Conservation (phyloP, 2,113 vertebrate genomes). For the Nesogale talazaci region DNA sequence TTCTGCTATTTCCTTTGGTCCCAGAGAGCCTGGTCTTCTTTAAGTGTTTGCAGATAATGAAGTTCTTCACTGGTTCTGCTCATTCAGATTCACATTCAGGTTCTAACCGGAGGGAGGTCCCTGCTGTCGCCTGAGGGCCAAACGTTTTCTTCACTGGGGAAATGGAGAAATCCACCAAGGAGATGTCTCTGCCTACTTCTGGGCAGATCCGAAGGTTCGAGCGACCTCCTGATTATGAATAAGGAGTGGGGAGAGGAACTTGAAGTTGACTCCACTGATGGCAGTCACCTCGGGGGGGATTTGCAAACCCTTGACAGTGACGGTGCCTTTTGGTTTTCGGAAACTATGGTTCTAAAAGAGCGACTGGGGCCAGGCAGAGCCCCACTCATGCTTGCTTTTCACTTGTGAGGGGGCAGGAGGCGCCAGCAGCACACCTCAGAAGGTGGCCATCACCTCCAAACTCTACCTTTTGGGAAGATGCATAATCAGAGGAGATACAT, state of each 20-base stretch:
- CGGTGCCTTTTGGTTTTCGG: neutral
- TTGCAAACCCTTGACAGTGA: neutral
- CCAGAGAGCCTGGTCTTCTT: too few relatives aligned
- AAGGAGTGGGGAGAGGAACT: neutral
- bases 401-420: neutral
- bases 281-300: neutral
- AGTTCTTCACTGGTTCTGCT: neutral
- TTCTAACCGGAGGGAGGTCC: fast-evolving
- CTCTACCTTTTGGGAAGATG: too few relatives aligned
- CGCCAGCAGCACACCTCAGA: too few relatives aligned
- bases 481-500: too few relatives aligned
- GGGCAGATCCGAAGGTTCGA: neutral
- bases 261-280: neutral
- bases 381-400: neutral
- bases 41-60: neutral
- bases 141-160: neutral
- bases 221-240: neutral
- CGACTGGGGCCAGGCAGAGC: neutral
- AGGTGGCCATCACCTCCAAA: too few relatives aligned
- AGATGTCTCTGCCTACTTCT: neutral
- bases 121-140: neutral
- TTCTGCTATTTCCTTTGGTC: too few relatives aligned
- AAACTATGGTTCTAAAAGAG: neutral
- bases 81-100: neutral
- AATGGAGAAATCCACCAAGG: neutral